Evolutionary conservation across 2,888 invertebrate genomes (phyloP), one percentile per base, ranked within the genome.

Genomic region (Melinopterus prodromus): DNA sequence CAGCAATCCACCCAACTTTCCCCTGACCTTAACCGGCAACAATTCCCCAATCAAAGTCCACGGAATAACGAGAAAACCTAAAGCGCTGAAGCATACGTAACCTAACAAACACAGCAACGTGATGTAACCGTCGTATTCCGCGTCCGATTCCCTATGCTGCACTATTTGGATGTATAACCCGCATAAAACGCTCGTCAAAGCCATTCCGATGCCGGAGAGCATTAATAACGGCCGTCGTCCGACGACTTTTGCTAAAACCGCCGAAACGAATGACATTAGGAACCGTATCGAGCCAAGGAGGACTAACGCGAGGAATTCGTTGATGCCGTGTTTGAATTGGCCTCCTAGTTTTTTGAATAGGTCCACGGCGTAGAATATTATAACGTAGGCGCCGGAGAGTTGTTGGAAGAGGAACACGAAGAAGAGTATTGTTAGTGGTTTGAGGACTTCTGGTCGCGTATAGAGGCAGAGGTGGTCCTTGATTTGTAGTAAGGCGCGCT

Each of bases 31-130:
- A 12, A 91, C 89, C 0, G 92, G 92, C 53, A 92, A 84, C 9
- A 92, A 84, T 86, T 92, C 92, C 1, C 89, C 88, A 26, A 92
- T 91, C 35, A 92, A 84, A 4, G 92, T 91, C 93, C 93, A 93
- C 0, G 92, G 92, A 79, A 92, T 91, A 6, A 91, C 90, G 77
- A 91, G 85, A 84, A 91, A 90, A 0, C 92, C 92, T 7, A 92
- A 83, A 0, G 91, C 90, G 83, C 92, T 90, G 82, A 90, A 90
- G 80, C 90, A 90, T 6, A 92, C 91, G 85, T 91, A 92, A 6
- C 90, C 87, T 16, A 92, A 86, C 7, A 92, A 86, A 76, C 90
- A 90, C 4, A 90, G 85, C 14, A 92, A 83, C 0, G 90, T 83
- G 6, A 91, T 80, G 53, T 53, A 53, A 86, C 90, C 89, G 76